Conservation (phyloP, 2,888 invertebrate species). For the Drosophila fulvimacula region DNA sequence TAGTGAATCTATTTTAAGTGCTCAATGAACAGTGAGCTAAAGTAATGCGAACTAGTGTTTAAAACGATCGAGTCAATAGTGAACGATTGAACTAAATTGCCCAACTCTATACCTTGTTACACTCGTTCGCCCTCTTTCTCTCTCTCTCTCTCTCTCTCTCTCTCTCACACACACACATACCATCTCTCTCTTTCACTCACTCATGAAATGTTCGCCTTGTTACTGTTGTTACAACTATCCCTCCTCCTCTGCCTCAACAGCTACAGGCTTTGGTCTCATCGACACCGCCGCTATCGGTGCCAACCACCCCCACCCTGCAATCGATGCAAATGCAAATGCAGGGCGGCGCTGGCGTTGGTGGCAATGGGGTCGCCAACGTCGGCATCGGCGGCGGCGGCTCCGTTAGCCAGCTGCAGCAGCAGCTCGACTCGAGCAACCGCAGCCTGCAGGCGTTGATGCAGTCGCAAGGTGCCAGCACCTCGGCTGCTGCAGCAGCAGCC, state of each 20-base stretch:
- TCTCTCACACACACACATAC: conserved; percentile 1
- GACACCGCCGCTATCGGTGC: conserved; percentile 83
- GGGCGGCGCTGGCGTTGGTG: conserved; percentile 60
- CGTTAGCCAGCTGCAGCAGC: conserved; percentile 68
- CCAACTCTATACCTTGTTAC: neutral
- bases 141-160: conserved; percentile 8
- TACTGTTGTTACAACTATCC: conserved; percentile 28
- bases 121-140: conserved; percentile 2
- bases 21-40: neutral
- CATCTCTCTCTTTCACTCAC: conserved; percentile 2
- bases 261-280: conserved; percentile 85
- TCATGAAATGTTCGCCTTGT: conserved; percentile 38
- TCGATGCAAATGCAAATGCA: conserved; percentile 84
- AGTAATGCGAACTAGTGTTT: neutral
- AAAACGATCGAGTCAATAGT: conserved; percentile 3
- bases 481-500: conserved; percentile 81
- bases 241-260: conserved; percentile 68
- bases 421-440: conserved; percentile 76
- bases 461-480: conserved; percentile 79
- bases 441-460: conserved; percentile 84
- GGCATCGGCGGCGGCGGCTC: conserved; percentile 43
- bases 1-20: neutral
- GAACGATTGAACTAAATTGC: neutral
- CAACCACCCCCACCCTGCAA: conserved; percentile 83
- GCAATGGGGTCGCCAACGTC: conserved; percentile 43